Base-by-base conservation (phyloP, 2,797 vertebrate species). In the Rhyacichthys aspro region DNA sequence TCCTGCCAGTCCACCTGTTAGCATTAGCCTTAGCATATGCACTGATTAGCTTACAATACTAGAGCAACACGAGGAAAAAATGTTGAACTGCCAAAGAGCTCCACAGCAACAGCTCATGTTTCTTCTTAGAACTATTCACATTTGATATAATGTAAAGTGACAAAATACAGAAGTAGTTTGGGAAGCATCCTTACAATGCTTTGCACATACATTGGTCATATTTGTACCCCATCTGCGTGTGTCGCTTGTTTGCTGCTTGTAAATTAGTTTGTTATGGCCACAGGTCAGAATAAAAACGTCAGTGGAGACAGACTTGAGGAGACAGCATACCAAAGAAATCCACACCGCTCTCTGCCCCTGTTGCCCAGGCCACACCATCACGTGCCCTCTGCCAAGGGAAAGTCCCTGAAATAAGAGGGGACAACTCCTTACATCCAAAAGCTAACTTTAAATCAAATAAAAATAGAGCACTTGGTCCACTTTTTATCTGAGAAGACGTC, bases 351-450 rank as follows among this genome's bases (percentile, higher is more conserved):
- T 23, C 43, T 55, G 56, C 65, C 59, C 65, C 72, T 72, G 59
- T 50, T 50, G 44, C 55, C 81, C 74, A n/a, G 72, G 60, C 67
- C 77, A 43, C 44, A 59, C 28, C 71, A 17, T 84, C 76, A 83
- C 57, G 37, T 76, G 82, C 66, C 64, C 62, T 48, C 36, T 55
- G 59, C 77, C 38, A 3, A 46, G 79, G 90, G 90, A 91, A 92
- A 92, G 89, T 91, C 91, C 90, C 91, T 89, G 86, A 88, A 90
- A 86, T 81, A 48, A 82, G 86, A 90, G 65, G 87, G 73, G 75
- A 60, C 72, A 19, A 55, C 63, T 63, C 61, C 57, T 45, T 56
- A 11, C 16, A 36, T 74, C 65, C 14, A 41, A 59, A 39, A 61
- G 69, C 67, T 66, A 67, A 67, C 53, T 69, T 73, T 59, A 67